A percentile compares a stretch with the other conserved stretches of the same genome.
Evolutionary conservation across 2,113 vertebrate genomes (phyloP).

Genomic region (Empidonax alnorum): DNA sequence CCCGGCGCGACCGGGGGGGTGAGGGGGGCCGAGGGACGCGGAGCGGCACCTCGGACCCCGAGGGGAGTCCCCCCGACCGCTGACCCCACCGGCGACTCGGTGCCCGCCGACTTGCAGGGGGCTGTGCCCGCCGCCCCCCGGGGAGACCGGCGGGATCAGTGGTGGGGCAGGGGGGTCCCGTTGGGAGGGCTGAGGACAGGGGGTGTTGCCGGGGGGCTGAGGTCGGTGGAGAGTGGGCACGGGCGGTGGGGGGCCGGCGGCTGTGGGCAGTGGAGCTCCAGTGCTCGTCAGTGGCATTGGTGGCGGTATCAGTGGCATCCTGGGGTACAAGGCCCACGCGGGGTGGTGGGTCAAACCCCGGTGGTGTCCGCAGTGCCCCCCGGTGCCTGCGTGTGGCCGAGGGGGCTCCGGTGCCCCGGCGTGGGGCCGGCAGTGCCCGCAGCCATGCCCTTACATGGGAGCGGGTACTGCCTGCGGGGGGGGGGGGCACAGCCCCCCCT

Average conservation of each 20-base stretch:
- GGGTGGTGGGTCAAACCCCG: background rate
- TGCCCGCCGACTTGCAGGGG: background rate
- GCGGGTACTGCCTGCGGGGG: background rate
- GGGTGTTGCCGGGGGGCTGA: background rate
- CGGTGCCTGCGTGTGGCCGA: background rate
- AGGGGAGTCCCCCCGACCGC: background rate
- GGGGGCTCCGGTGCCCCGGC: background rate
- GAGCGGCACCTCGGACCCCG: background rate
- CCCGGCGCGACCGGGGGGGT: background rate
- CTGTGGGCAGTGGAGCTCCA: background rate
- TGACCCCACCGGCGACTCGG: background rate
- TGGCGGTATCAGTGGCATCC: background rate
- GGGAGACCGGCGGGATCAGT: background rate
- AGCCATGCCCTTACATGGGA: background rate
- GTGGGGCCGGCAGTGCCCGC: background rate
- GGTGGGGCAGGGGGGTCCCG: background rate
- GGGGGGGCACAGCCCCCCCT: background rate
- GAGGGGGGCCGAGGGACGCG: background rate
- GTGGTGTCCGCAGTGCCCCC: background rate
- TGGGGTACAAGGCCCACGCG: background rate
- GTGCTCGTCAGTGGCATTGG: background rate
- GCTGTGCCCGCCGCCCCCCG: background rate
- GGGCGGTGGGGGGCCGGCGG: no score
- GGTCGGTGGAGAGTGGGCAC: background rate
- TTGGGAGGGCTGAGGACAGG: background rate